phyloP scores from a whole-genome alignment of 2,113 vertebrate species.

The Furnarius figulus region DNA sequence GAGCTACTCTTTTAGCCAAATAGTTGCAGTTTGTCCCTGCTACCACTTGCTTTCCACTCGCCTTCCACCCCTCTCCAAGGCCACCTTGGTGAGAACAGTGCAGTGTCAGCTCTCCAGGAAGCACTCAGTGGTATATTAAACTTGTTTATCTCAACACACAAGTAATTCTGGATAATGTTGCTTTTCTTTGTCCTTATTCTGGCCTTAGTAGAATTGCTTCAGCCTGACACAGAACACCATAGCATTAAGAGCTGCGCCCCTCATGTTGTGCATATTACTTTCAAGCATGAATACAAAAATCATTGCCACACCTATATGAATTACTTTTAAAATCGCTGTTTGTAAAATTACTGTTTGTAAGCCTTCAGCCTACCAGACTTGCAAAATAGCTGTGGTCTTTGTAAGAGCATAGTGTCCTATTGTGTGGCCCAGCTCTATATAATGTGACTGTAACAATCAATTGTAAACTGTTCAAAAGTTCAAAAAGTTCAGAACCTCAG shows the following conservation, averaged over 20 bases:
- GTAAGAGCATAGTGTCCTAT: neutral
- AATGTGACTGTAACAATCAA: neutral
- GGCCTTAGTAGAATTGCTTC: neutral
- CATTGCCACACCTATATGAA: neutral
- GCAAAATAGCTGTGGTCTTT: neutral
- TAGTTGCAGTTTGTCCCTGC: neutral
- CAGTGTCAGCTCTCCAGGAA: neutral
- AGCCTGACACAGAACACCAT: neutral
- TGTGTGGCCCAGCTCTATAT: neutral
- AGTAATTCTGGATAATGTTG: neutral
- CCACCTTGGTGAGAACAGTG: neutral
- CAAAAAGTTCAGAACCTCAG: neutral
- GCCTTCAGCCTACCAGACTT: neutral
- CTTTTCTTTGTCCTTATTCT: neutral
- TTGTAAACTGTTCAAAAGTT: neutral
- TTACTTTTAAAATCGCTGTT: neutral
- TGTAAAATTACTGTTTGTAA: neutral
- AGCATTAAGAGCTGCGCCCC: rapidly evolving
- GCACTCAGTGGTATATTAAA: neutral
- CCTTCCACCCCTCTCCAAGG: neutral
- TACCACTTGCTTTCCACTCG: neutral
- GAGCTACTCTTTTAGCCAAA: neutral
- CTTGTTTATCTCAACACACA: too few relatives aligned
- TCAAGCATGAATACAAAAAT: neutral
- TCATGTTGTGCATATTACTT: neutral